A percentile compares a stretch with the other conserved stretches of the same genome.
phyloP scores from a whole-genome alignment of 2,113 vertebrate species.

The Myanophis thanlyinensis region DNA sequence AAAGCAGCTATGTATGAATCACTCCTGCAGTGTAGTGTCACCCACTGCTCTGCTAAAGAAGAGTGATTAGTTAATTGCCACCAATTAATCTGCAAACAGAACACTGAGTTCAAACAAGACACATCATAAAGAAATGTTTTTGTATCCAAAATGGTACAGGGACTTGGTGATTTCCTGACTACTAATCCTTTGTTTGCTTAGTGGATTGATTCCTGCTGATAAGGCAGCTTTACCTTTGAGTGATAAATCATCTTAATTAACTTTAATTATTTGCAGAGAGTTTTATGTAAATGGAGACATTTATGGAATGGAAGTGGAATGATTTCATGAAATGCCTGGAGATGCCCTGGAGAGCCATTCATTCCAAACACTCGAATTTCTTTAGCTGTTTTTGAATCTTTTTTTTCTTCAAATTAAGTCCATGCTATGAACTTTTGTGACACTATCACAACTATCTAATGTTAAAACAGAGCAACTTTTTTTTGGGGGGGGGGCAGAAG shows the following conservation, averaged over 20 bases:
- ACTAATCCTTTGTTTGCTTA: conserved; percentile 61
- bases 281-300: conserved; percentile 51
- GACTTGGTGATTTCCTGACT: conserved; percentile 36
- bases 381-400: rapidly evolving
- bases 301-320: conserved; percentile 40
- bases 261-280: conserved; percentile 60
- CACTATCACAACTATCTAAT: background rate
- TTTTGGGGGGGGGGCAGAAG: background rate
- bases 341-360: background rate
- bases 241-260: conserved; percentile 74
- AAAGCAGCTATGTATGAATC: conserved; percentile 29
- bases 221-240: conserved; percentile 55
- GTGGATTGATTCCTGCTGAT: conserved; percentile 67
- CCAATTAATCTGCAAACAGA: conserved; percentile 58
- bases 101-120: conserved; percentile 19
- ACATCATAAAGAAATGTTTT: conserved; percentile 31
- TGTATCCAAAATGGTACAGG: conserved; percentile 34
- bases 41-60: conserved; percentile 39
- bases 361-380: rapidly evolving
- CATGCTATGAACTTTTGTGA: rapidly evolving
- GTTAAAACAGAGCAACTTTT: rapidly evolving
- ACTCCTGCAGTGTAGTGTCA: conserved; percentile 28
- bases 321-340: conserved; percentile 6
- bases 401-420: background rate
- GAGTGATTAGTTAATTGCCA: conserved; percentile 61